These are phyloP conservation scores for Tinamus guttatus DNA, from an alignment of 2,113 vertebrate species.

Conservation along the genomic window DNA sequence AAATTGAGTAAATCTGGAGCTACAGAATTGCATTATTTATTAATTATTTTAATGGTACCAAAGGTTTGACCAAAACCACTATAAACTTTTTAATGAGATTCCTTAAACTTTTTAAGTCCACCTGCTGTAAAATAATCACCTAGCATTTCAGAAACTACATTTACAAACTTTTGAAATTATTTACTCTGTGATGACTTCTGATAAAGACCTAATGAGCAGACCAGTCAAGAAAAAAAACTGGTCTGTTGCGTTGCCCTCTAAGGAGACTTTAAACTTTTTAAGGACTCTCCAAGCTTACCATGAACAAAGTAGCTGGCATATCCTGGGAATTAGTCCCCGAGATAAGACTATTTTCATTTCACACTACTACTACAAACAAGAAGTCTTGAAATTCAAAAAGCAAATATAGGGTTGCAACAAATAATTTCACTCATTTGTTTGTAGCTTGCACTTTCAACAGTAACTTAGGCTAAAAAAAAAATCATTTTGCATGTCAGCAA, in stretches of 20 bases:
- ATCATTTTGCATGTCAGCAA: background rate
- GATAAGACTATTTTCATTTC: background rate
- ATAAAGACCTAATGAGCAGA: background rate
- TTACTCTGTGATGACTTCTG: background rate
- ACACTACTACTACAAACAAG: background rate
- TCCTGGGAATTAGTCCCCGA: background rate
- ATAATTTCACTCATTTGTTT: background rate
- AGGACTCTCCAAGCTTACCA: background rate
- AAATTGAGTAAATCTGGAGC: background rate
- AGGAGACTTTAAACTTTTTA: background rate
- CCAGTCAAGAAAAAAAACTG: too few species aligned
- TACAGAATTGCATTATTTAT: background rate
- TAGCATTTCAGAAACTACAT: background rate
- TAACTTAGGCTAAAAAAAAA: background rate
- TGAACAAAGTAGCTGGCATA: background rate
- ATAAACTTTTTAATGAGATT: rapidly evolving
- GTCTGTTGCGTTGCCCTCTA: background rate
- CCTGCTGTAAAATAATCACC: background rate
- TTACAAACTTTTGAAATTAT: background rate
- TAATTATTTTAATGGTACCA: background rate
- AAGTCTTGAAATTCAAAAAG: background rate
- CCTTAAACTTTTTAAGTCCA: too few species aligned
- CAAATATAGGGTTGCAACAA: background rate
- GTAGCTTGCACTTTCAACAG: background rate
- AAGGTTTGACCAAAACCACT: background rate